Conservation (phyloP, 2,113 vertebrate genomes). For the Tangachromis dhanisi region DNA sequence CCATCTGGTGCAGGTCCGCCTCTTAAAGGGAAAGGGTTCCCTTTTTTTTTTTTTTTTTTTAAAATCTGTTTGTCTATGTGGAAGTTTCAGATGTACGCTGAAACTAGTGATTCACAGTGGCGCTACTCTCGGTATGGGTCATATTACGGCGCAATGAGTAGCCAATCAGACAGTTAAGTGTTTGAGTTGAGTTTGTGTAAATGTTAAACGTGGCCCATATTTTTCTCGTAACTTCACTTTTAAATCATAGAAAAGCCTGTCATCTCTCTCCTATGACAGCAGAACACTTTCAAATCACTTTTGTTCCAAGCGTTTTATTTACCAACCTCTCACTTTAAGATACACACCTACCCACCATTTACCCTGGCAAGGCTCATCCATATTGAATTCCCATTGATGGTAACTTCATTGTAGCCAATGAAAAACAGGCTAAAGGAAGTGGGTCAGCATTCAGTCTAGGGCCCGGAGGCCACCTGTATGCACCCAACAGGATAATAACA, state of each 20-base stretch:
- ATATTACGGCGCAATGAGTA: background rate
- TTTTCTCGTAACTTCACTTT: background rate
- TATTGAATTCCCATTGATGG: background rate
- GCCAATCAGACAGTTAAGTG: background rate
- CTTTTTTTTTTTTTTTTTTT: no score
- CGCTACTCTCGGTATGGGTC: background rate
- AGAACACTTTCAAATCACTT: background rate
- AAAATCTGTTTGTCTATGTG: background rate
- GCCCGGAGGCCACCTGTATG: slow-evolving; percentile 53
- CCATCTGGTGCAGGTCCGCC: slow-evolving; percentile 51
- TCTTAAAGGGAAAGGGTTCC: slow-evolving; percentile 50
- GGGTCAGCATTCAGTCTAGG: background rate
- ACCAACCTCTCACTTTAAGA: background rate
- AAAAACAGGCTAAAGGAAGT: slow-evolving; percentile 18
- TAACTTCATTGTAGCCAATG: background rate
- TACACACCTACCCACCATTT: background rate
- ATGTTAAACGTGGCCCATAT: background rate
- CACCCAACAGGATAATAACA: slow-evolving; percentile 22
- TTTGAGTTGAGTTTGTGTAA: background rate
- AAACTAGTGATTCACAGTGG: slow-evolving; percentile 27
- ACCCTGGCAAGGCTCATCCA: background rate
- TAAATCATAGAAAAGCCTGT: background rate
- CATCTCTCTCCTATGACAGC: background rate
- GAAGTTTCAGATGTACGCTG: background rate
- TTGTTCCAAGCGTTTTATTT: background rate